A percentile compares a stretch with the other conserved stretches of the same genome.
phyloP scores from a whole-genome alignment of 2,797 vertebrate species.

The Coreius guichenoti region DNA sequence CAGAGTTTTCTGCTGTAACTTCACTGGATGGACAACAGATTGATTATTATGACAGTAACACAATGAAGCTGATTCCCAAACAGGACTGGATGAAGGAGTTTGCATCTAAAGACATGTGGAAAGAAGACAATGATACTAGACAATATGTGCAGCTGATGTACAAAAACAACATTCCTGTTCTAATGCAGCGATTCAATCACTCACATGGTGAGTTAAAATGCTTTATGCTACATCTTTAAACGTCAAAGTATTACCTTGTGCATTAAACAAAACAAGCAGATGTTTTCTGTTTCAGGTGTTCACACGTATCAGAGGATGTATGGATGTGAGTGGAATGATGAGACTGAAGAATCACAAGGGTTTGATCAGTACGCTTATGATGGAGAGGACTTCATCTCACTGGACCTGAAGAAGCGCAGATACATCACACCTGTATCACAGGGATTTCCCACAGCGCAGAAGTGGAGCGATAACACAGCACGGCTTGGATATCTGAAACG shows the following conservation, averaged over 20 bases:
- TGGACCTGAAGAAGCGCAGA: not conserved
- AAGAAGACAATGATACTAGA: not conserved
- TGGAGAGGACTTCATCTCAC: not conserved
- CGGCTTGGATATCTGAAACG: not conserved
- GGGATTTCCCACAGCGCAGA: accelerated
- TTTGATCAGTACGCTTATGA: not conserved
- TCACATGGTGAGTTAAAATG: not conserved
- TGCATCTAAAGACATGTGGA: accelerated
- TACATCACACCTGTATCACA: not conserved
- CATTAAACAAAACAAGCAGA: not conserved
- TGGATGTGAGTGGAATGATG: not conserved
- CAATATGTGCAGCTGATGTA: not conserved
- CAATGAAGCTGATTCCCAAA: not conserved
- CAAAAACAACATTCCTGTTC: not conserved
- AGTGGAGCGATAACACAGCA: not conserved
- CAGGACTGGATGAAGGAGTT: not conserved
- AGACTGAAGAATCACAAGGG: too few relatives aligned
- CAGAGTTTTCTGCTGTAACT: not conserved
- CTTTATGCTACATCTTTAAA: not conserved
- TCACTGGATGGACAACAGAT: not conserved
- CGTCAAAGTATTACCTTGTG: not conserved
- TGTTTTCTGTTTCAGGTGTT: not conserved
- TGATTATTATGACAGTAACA: not conserved
- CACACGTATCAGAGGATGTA: not conserved
- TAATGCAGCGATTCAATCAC: not conserved